These are phyloP conservation scores for Sesia apiformis DNA, from an alignment of 2,888 invertebrate species.

Conservation along the genomic window DNA sequence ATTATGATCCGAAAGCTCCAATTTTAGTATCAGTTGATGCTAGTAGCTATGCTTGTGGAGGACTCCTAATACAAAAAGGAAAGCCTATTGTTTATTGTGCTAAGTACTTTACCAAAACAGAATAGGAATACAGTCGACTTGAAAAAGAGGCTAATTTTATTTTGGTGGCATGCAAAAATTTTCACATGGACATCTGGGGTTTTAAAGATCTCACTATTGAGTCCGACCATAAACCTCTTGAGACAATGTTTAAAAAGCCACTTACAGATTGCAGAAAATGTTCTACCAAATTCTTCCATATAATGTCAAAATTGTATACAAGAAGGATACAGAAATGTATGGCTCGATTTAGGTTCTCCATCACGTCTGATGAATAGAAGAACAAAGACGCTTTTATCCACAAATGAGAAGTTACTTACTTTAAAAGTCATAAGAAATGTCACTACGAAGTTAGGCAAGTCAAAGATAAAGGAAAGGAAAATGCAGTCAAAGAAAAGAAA, in stretches of 20 bases:
- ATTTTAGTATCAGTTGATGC: conserved; percentile 7
- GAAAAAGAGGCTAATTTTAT: conserved; percentile 8
- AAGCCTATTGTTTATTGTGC: conserved; percentile 8
- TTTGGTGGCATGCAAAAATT: conserved; percentile 6
- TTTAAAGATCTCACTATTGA: conserved; percentile 14
- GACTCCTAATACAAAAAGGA: conserved; percentile 4
- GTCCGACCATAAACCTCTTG: conserved; percentile 27
- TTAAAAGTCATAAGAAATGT: neutral
- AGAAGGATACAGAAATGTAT: conserved; percentile 20
- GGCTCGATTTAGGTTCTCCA: neutral
- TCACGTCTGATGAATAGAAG: neutral
- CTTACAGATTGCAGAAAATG: conserved; percentile 22
- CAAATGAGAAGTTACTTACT: neutral
- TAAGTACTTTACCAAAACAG: conserved; percentile 6
- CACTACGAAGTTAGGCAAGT: neutral
- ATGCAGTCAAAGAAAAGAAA: neutral
- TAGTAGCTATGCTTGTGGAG: conserved; percentile 6
- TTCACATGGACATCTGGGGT: conserved; percentile 9
- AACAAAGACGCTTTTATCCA: neutral
- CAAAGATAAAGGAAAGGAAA: neutral
- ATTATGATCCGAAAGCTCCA: conserved; percentile 6
- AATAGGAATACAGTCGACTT: conserved; percentile 4
- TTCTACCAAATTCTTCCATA: conserved; percentile 18
- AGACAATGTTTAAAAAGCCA: conserved; percentile 20
- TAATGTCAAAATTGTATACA: conserved; percentile 16